Evolutionary conservation across 2,888 invertebrate genomes (phyloP).

Genomic region (Branchinecta sandiegonensis): DNA sequence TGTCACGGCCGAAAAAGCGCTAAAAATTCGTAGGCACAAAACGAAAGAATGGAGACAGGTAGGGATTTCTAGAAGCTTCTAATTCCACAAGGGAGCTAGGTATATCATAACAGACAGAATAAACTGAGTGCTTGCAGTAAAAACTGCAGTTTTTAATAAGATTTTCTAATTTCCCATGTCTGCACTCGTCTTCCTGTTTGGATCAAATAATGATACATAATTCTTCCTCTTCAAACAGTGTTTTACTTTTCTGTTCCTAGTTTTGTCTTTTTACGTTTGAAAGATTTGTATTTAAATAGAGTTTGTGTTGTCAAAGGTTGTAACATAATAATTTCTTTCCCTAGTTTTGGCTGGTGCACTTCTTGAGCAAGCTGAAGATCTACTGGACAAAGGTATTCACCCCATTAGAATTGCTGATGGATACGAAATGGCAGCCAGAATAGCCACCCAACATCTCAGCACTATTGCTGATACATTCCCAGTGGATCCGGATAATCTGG

Average conservation of each 20-base stretch:
- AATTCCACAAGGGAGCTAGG: too few relatives aligned
- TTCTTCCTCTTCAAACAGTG: background rate
- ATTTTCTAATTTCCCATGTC: too few relatives aligned
- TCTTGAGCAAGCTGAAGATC: conserved; percentile 78
- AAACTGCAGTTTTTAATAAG: too few relatives aligned
- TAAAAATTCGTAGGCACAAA: too few relatives aligned
- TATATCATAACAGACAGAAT: too few relatives aligned
- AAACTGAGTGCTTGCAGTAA: background rate
- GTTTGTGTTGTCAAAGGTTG: too few relatives aligned
- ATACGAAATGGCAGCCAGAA: conserved; percentile 87
- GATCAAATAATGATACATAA: background rate
- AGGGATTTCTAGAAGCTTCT: too few relatives aligned
- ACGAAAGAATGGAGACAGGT: too few relatives aligned
- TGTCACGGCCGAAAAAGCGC: too few relatives aligned
- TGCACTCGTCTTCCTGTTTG: background rate
- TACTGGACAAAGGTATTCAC: conserved; percentile 93
- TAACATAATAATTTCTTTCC: conserved; percentile 26
- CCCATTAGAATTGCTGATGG: conserved; percentile 98
- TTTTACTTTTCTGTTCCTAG: too few relatives aligned
- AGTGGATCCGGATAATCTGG: conserved; percentile 62
- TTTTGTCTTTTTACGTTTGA: too few relatives aligned
- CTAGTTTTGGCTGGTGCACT: conserved; percentile 66
- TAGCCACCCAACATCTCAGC: conserved; percentile 70
- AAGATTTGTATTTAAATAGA: too few relatives aligned
- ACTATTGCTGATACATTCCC: conserved; percentile 77